These are phyloP conservation scores for Pteria penguin DNA, from an alignment of 2,888 invertebrate species.

Conservation along the genomic window DNA sequence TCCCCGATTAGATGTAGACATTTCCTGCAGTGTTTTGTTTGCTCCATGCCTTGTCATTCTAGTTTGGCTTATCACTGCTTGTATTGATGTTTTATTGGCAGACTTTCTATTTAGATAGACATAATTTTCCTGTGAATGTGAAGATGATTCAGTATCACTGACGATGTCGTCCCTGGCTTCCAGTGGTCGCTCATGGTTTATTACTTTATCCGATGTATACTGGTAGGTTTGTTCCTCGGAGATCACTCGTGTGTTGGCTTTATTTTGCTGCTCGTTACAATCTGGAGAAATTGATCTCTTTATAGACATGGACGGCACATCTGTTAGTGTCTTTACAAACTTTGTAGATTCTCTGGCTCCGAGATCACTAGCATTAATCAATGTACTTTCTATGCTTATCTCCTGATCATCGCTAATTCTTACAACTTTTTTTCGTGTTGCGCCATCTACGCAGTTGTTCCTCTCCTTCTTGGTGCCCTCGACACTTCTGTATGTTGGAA, in stretches of 20 bases:
- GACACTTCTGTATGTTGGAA: neutral
- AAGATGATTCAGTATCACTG: neutral
- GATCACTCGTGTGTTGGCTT: neutral
- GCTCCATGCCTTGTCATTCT: no score
- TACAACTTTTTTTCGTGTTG: no score
- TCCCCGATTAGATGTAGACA: no score
- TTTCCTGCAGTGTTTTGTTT: no score
- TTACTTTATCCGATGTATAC: no score
- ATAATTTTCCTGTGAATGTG: neutral
- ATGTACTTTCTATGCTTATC: neutral
- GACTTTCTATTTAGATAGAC: no score
- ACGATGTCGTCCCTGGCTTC: neutral
- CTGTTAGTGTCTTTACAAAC: neutral
- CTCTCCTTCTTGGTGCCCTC: neutral
- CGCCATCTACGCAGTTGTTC: neutral
- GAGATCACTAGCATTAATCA: neutral
- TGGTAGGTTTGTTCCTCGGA: no score
- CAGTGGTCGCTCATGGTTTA: neutral
- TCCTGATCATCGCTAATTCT: neutral
- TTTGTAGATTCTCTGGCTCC: neutral
- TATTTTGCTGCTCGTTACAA: neutral
- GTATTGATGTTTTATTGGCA: no score
- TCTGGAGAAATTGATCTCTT: slow-evolving; percentile 13
- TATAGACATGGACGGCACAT: neutral
- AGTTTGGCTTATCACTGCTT: no score